These are phyloP conservation scores for Geothlypis trichas DNA, from an alignment of 2,113 vertebrate genomes.

Conservation along the genomic window DNA sequence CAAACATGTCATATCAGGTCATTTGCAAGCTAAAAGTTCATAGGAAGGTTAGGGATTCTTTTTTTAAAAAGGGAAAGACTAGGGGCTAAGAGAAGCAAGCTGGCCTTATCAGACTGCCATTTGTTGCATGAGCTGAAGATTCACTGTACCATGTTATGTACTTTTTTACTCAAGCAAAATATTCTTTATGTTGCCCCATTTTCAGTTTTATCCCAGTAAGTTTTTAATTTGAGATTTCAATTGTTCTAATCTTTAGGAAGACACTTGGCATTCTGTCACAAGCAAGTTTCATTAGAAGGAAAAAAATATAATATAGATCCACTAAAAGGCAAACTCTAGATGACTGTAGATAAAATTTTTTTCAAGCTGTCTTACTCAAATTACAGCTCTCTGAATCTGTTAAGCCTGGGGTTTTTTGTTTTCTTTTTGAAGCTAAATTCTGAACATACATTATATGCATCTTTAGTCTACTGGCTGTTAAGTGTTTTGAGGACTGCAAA, in stretches of 20 bases:
- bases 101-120: conserved; percentile 24
- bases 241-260: background rate
- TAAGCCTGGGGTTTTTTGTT: background rate
- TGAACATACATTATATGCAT: background rate
- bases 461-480: background rate
- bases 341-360: background rate
- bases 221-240: background rate
- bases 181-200: background rate
- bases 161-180: background rate
- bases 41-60: conserved; percentile 63
- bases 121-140: background rate
- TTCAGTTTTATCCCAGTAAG: background rate
- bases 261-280: background rate
- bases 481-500: background rate
- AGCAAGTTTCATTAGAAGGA: background rate
- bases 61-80: background rate
- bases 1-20: conserved; percentile 75
- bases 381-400: background rate
- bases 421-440: background rate
- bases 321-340: background rate
- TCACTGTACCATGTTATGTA: background rate
- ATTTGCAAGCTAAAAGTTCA: conserved; percentile 82
- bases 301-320: background rate
- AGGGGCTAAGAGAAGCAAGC: conserved; percentile 8
- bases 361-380: background rate